phyloP scores from a whole-genome alignment of 2,888 invertebrate species.

The Hermaeophaga mercurialis region DNA sequence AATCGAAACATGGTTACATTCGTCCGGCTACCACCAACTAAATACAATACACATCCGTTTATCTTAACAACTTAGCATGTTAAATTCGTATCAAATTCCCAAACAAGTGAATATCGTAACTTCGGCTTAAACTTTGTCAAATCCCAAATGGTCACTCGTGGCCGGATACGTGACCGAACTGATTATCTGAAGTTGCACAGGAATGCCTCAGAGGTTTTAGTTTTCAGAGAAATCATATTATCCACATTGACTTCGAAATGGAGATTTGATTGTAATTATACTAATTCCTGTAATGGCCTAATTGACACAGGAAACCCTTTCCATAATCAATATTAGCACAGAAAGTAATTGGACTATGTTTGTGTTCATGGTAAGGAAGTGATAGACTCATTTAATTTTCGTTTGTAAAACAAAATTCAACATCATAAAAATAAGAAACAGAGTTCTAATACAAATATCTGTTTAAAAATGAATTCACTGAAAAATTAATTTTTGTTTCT shows the following conservation, averaged over 20 bases:
- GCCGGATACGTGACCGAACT: conserved; percentile 17
- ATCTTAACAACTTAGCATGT: neutral
- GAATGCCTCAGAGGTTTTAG: conserved; percentile 9
- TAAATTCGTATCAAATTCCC: conserved; percentile 11
- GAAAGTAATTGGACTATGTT: no score
- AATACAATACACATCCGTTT: no score
- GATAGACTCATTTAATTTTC: no score
- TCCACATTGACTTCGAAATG: conserved; percentile 13
- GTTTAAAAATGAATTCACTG: no score
- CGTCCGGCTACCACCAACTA: no score
- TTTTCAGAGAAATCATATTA: conserved; percentile 15
- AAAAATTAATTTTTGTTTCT: no score
- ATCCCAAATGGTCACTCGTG: conserved; percentile 21
- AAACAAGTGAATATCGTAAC: conserved; percentile 12
- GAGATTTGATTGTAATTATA: conserved; percentile 17
- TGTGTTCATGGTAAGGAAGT: no score
- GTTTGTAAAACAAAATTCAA: no score
- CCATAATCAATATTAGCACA: no score
- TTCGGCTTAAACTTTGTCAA: conserved; percentile 17
- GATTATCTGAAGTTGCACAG: conserved; percentile 10
- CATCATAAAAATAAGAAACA: no score
- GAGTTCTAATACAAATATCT: no score
- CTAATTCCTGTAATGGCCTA: conserved; percentile 11
- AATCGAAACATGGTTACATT: no score
- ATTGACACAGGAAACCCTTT: conserved; percentile 21